A percentile compares a stretch with the other conserved stretches of the same genome.
phyloP scores from a whole-genome alignment of 2,888 invertebrate species.

The Drosophila helvetica region DNA sequence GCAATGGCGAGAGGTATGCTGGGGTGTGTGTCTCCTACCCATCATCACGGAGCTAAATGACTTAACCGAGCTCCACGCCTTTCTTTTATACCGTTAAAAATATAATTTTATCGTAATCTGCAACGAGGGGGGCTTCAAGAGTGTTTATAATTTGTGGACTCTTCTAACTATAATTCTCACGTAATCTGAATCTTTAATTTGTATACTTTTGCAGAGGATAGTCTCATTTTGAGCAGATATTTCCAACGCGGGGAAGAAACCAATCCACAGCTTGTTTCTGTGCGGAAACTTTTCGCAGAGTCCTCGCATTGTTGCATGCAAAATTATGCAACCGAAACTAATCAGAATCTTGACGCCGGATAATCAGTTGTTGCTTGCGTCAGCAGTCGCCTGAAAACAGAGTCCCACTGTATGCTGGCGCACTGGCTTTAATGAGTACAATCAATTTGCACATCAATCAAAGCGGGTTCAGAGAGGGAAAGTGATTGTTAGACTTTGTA shows the following conservation, averaged over 20 bases:
- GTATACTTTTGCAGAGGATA: no score
- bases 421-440: background rate
- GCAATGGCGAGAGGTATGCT: background rate
- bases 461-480: background rate
- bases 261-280: no score
- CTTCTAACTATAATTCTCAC: no score
- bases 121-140: background rate
- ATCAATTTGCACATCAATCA: background rate
- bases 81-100: background rate
- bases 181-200: no score
- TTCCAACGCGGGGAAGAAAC: no score
- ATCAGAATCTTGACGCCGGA: background rate
- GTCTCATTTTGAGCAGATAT: no score
- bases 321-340: background rate
- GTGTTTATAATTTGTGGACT: no score
- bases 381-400: background rate
- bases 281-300: no score
- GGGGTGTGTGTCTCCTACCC: slow-evolving; percentile 17
- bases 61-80: background rate
- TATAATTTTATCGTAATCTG: background rate
- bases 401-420: background rate
- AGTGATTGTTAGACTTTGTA: background rate
- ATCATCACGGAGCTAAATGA: slow-evolving; percentile 19
- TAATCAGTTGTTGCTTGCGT: background rate
- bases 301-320: background rate